These are phyloP conservation scores for Pelecanoides urinatrix DNA, from an alignment of 2,113 vertebrate species.

Conservation along the genomic window DNA sequence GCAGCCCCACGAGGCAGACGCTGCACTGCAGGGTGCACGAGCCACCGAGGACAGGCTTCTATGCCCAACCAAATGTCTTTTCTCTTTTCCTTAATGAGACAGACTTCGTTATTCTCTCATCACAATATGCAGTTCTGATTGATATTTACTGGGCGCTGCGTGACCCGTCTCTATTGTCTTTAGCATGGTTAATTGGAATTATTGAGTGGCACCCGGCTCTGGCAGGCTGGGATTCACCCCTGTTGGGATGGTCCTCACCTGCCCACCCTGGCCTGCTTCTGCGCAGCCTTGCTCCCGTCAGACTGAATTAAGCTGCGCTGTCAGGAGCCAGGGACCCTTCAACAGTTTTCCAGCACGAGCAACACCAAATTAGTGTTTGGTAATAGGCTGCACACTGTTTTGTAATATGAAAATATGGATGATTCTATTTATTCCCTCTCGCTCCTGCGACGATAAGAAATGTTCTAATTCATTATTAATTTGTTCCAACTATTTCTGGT, in stretches of 20 bases:
- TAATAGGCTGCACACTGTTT: slow-evolving; percentile 67
- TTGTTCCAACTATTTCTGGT: slow-evolving; percentile 71
- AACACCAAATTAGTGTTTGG: slow-evolving; percentile 33
- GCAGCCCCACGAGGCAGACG: not conserved
- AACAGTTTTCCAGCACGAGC: slow-evolving; percentile 22
- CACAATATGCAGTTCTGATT: not conserved
- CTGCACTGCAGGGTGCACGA: not conserved
- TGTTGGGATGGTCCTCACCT: slow-evolving; percentile 23
- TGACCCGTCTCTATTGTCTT: not conserved
- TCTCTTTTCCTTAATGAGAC: not conserved
- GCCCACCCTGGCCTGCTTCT: not conserved
- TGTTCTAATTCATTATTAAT: slow-evolving; percentile 79
- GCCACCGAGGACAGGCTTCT: not conserved
- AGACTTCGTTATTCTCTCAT: not conserved
- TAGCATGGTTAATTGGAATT: slow-evolving; percentile 32
- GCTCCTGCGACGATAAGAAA: slow-evolving; percentile 57
- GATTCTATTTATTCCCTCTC: slow-evolving; percentile 69
- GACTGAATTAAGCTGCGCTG: not conserved
- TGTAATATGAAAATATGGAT: slow-evolving; percentile 68
- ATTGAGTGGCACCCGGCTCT: not conserved
- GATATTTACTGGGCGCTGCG: not conserved
- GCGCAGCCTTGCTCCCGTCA: not conserved
- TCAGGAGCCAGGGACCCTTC: slow-evolving; percentile 27
- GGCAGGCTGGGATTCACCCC: not conserved
- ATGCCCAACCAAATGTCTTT: not conserved